Evolutionary conservation across 2,888 invertebrate genomes (phyloP), one percentile per base, ranked within the genome.

Genomic region (Diogma glabrata): DNA sequence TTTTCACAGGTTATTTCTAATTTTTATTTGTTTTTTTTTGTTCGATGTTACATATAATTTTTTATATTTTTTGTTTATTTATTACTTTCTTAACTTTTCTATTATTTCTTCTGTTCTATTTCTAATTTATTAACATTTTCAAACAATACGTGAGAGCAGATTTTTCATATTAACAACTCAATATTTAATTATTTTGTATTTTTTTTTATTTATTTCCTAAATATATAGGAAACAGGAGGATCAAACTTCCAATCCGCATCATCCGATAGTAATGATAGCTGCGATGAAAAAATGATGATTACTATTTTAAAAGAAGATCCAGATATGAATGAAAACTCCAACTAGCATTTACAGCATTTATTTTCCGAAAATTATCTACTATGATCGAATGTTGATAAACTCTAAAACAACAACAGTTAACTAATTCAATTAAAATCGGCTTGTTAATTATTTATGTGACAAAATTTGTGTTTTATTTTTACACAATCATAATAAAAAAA

Each of bases 281-380:
- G 78, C 57, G 84, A 84, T 58, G 83, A 84, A 58, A 84, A 85
- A 65, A 84, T 85, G 78, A 84, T 85, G 75, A 55, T 58, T 28
- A 57, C 57, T 28, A 56, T 57, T 55, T 53, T 53, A 23, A 49
- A 36, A 49, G 54, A 53, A 20, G 58, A 56, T 50, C 52, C 49
- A 9, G 71, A 69, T 54, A 67, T 69, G 65, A 56, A 69, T 66
- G n/a, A 71, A 65, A 61, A 67, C 65, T 45, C 58, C 67, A 56
- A 70, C 67, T 57, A 61, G 72, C 48, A 48, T 48, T 48, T 48
- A 48, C n/a, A n/a, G n/a, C n/a, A n/a, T n/a, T n/a, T n/a, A n/a
- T n/a, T n/a, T n/a, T n/a, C n/a, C n/a, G n/a, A n/a, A n/a, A n/a
- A n/a, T n/a, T n/a, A n/a, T n/a, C n/a, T n/a, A n/a, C n/a, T n/a